phyloP scores from a whole-genome alignment of 2,113 vertebrate genomes.

The Psittacara wagleri region DNA sequence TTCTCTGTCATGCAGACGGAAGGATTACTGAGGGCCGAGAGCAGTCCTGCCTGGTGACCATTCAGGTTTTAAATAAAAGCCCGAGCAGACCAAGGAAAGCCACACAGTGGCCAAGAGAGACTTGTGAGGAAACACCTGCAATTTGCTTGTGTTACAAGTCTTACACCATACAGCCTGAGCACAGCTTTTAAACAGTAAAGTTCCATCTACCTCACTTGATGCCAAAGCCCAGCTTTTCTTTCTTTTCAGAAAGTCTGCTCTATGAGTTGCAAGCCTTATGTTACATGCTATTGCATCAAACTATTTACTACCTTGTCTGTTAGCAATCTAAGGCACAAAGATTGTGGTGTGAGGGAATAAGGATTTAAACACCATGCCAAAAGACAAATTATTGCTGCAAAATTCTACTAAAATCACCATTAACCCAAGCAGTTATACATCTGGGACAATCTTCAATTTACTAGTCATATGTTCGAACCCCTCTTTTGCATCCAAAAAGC shows the following conservation, averaged over 20 bases:
- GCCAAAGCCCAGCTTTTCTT: background rate
- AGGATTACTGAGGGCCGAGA: background rate
- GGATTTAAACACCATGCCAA: background rate
- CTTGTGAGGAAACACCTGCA: background rate
- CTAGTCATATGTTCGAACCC: background rate
- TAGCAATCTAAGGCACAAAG: background rate
- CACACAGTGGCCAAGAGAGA: background rate
- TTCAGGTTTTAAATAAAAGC: background rate
- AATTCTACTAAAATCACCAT: background rate
- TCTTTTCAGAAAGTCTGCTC: background rate
- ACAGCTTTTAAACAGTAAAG: background rate
- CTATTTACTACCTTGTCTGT: background rate
- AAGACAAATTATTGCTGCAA: background rate
- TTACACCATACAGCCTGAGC: background rate
- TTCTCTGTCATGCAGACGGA: background rate
- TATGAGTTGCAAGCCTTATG: background rate
- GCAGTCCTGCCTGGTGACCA: rapidly evolving
- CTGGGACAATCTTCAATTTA: background rate
- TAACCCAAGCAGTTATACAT: background rate
- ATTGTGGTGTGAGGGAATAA: background rate
- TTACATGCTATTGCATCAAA: background rate
- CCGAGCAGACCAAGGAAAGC: background rate
- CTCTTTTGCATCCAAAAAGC: background rate
- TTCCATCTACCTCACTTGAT: background rate
- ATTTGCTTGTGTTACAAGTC: background rate